These are phyloP conservation scores for Volucella zonaria DNA, from an alignment of 2,888 invertebrate species.

Conservation along the genomic window DNA sequence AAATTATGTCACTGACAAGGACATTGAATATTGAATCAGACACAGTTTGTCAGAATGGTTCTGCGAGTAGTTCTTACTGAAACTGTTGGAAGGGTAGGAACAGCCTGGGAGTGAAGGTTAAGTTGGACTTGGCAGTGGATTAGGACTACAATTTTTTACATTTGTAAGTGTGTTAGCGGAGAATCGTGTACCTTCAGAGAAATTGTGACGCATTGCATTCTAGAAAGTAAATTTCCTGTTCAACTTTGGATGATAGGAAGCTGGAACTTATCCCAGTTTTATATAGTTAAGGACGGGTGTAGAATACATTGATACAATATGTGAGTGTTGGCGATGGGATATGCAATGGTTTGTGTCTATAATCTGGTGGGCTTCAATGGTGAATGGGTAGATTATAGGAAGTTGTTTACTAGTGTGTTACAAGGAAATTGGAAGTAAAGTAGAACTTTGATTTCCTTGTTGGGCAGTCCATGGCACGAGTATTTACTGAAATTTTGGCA, in stretches of 20 bases:
- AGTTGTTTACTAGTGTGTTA: background rate
- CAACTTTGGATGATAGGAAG: background rate
- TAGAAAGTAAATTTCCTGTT: background rate
- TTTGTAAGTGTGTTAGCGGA: constrained; percentile 30
- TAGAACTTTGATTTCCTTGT: too few relatives aligned
- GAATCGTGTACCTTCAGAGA: background rate
- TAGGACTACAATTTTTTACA: background rate
- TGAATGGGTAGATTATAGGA: constrained; percentile 1
- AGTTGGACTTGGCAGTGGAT: constrained; percentile 10
- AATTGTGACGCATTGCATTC: constrained; percentile 25
- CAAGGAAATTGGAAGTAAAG: background rate
- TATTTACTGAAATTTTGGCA: too few relatives aligned
- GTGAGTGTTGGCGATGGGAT: background rate
- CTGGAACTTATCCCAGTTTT: constrained; percentile 1
- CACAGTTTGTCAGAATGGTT: constrained; percentile 36
- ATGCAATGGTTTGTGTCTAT: constrained; percentile 33
- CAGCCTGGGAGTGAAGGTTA: background rate
- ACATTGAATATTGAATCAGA: constrained; percentile 50
- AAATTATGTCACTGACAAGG: constrained; percentile 54
- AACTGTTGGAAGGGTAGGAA: background rate
- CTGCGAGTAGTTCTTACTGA: background rate
- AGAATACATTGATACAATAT: constrained; percentile 5
- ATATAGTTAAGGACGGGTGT: background rate
- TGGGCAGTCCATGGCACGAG: too few relatives aligned
- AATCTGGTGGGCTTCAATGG: constrained; percentile 21